Conservation (phyloP, 2,888 invertebrate species). For the Mythimna albipuncta region DNA sequence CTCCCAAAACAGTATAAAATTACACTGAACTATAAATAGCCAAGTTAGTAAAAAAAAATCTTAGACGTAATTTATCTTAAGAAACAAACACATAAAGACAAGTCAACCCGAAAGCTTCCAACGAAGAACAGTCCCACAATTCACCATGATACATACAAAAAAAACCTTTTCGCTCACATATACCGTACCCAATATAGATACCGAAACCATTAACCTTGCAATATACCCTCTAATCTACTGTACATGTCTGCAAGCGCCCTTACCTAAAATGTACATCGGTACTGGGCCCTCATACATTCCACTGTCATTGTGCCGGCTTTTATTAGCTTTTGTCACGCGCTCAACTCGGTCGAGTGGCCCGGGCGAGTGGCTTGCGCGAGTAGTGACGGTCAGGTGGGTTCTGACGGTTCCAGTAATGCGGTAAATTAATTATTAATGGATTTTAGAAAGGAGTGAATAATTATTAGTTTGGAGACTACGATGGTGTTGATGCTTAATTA, state of each 20-base stretch:
- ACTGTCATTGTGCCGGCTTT: conserved; percentile 74
- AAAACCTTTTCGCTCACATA: conserved; percentile 27
- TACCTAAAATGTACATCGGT: conserved; percentile 64
- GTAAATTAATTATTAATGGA: conserved; percentile 46
- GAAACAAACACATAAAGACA: too few species aligned
- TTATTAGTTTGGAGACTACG: conserved; percentile 19
- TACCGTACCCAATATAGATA: conserved; percentile 31
- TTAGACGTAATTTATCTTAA: too few species aligned
- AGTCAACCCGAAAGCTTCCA: neutral
- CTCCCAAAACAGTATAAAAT: too few species aligned
- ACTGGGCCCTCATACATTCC: conserved; percentile 74
- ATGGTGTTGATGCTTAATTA: conserved; percentile 26
- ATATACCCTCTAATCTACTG: conserved; percentile 55
- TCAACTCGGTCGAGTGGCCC: conserved; percentile 53
- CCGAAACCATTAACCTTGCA: conserved; percentile 58
- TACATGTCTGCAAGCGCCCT: conserved; percentile 62
- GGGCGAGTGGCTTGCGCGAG: conserved; percentile 51
- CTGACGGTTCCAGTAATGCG: conserved; percentile 43
- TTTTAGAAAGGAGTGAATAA: conserved; percentile 35
- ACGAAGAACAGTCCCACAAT: neutral
- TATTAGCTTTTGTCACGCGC: conserved; percentile 79
- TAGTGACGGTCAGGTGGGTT: conserved; percentile 52
- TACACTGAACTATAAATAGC: too few species aligned
- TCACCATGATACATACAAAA: neutral
- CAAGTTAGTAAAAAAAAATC: too few species aligned